Evolutionary conservation across 2,888 invertebrate genomes (phyloP).

Genomic region (Cryptocheilus praepositus): DNA sequence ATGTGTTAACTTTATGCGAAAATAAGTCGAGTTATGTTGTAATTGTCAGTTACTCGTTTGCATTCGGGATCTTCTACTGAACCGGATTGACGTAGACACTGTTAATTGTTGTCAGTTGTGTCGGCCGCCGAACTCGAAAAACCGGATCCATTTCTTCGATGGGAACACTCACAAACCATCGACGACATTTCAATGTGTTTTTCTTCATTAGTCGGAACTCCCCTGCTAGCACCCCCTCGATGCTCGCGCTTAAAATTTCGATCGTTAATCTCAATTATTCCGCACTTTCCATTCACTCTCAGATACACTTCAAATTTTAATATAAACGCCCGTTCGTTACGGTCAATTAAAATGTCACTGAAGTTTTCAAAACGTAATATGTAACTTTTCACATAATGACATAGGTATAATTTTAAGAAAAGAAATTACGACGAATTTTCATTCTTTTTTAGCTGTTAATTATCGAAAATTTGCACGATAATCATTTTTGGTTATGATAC

Average conservation of each 20-base stretch:
- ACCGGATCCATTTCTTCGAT: slow-evolving; percentile 19
- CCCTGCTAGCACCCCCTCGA: background rate
- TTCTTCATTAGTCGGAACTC: slow-evolving; percentile 20
- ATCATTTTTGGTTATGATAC: background rate
- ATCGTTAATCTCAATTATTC: background rate
- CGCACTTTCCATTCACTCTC: background rate
- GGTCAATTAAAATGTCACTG: no score
- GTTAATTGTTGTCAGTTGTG: slow-evolving; percentile 48
- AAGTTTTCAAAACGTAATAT: no score
- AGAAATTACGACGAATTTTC: no score
- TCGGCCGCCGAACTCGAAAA: slow-evolving; percentile 42
- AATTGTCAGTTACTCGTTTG: no score
- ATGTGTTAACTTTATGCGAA: no score
- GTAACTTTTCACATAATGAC: no score
- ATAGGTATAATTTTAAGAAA: no score
- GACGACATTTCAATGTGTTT: slow-evolving; percentile 25
- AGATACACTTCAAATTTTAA: background rate
- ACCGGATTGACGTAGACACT: no score
- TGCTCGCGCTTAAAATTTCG: background rate
- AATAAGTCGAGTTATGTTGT: no score
- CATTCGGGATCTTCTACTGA: no score
- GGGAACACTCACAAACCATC: slow-evolving; percentile 19
- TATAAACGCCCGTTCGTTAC: background rate
- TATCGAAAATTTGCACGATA: no score
- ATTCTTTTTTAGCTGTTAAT: no score